These are phyloP conservation scores for Myiozetetes cayanensis DNA, from an alignment of 2,113 vertebrate species.

Conservation along the genomic window DNA sequence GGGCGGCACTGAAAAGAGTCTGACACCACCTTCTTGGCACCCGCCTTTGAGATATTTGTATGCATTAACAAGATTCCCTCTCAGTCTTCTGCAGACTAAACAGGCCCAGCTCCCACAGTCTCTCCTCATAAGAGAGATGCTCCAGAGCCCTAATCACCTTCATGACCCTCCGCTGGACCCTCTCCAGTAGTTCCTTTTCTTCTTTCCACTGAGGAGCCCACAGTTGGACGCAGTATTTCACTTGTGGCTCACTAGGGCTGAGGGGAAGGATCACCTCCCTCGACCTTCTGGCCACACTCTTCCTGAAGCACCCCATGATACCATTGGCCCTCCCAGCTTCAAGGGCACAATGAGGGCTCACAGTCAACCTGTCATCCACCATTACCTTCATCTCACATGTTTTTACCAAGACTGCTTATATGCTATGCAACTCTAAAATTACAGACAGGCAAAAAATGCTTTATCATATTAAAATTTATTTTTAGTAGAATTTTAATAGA, in stretches of 20 bases:
- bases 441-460: not conserved
- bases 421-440: not conserved
- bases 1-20: not conserved
- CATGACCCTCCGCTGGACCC: accelerated
- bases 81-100: not conserved
- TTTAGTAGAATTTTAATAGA: not conserved
- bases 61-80: not conserved
- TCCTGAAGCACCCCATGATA: not conserved
- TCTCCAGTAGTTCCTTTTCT: not conserved
- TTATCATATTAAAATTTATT: not conserved
- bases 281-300: not conserved
- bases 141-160: not conserved
- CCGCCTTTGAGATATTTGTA: not conserved
- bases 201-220: not conserved
- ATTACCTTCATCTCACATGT: not conserved
- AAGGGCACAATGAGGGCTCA: not conserved
- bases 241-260: not conserved
- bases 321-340: not conserved
- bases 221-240: not conserved
- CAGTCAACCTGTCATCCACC: not conserved
- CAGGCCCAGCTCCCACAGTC: not conserved
- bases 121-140: not conserved
- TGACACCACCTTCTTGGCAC: not conserved
- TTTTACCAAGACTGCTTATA: not conserved
- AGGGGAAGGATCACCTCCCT: not conserved